Conservation (phyloP, 2,797 vertebrate species). For the Loriculus beryllinus region DNA sequence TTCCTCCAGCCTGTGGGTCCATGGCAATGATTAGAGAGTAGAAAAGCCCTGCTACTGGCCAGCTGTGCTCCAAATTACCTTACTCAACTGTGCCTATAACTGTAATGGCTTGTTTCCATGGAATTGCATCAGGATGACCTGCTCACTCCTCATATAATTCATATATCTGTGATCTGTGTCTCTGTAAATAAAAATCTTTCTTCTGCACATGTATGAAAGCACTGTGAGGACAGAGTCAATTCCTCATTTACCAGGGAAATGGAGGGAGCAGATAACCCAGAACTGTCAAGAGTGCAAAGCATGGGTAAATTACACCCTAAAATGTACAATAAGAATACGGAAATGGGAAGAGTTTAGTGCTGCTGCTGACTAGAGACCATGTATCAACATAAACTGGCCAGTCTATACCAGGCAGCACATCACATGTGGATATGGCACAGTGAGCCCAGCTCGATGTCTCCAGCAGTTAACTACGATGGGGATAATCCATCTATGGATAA, state of each 20-base stretch:
- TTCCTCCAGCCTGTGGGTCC: slow-evolving; percentile 27
- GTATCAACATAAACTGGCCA: not conserved
- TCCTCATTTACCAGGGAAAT: not conserved
- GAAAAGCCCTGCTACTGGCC: slow-evolving; percentile 43
- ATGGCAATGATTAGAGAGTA: slow-evolving; percentile 20
- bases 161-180: not conserved
- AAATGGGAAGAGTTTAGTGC: not conserved
- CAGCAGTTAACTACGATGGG: not conserved
- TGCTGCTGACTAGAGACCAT: not conserved
- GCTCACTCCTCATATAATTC: not conserved
- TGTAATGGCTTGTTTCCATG: slow-evolving; percentile 16
- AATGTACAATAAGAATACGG: not conserved
- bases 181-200: slow-evolving; percentile 9
- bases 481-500: not conserved
- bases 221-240: not conserved
- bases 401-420: not conserved
- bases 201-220: not conserved
- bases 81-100: slow-evolving; percentile 11
- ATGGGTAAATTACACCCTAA: not conserved
- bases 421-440: accelerated
- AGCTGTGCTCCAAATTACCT: slow-evolving; percentile 46
- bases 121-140: slow-evolving; percentile 41
- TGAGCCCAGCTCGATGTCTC: not conserved
- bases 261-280: not conserved
- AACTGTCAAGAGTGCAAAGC: not conserved